These are phyloP conservation scores for Hypomecis punctinalis DNA, from an alignment of 2,888 invertebrate species.

Conservation along the genomic window DNA sequence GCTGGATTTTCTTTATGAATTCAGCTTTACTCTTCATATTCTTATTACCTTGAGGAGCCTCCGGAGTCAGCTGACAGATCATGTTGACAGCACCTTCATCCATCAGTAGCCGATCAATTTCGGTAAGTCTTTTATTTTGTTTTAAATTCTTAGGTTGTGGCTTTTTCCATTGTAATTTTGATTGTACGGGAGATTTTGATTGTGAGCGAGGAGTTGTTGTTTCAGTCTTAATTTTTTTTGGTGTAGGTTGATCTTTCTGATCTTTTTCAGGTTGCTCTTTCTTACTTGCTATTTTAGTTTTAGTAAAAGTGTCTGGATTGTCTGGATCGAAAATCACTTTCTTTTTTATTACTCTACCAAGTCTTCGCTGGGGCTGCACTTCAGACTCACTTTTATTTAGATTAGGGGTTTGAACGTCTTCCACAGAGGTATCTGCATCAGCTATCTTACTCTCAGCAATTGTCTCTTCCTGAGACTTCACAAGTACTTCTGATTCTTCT, in stretches of 20 bases:
- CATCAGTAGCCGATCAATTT: conserved; percentile 91
- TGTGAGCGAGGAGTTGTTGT: conserved; percentile 54
- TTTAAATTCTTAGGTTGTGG: conserved; percentile 73
- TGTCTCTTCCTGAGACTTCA: conserved; percentile 47
- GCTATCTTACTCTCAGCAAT: conserved; percentile 45
- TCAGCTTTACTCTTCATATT: conserved; percentile 84
- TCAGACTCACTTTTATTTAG: conserved; percentile 65
- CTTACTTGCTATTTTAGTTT: conserved; percentile 58
- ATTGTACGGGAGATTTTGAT: conserved; percentile 66
- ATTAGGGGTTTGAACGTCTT: conserved; percentile 55
- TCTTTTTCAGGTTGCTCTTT: conserved; percentile 62
- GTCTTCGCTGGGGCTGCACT: conserved; percentile 67
- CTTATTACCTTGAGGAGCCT: conserved; percentile 78
- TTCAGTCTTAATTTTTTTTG: conserved; percentile 68
- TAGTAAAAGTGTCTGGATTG: conserved; percentile 82
- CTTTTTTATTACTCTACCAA: conserved; percentile 87
- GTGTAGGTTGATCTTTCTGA: conserved; percentile 55
- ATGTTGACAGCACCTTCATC: conserved; percentile 95
- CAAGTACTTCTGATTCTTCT: conserved; percentile 46
- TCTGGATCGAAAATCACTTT: conserved; percentile 91
- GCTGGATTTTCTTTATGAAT: conserved; percentile 86
- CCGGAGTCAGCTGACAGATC: conserved; percentile 90
- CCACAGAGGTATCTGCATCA: conserved; percentile 52
- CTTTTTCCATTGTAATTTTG: conserved; percentile 78
- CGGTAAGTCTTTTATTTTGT: conserved; percentile 86